Conservation (phyloP, 2,888 invertebrate genomes). For the Corbicula japonica region DNA sequence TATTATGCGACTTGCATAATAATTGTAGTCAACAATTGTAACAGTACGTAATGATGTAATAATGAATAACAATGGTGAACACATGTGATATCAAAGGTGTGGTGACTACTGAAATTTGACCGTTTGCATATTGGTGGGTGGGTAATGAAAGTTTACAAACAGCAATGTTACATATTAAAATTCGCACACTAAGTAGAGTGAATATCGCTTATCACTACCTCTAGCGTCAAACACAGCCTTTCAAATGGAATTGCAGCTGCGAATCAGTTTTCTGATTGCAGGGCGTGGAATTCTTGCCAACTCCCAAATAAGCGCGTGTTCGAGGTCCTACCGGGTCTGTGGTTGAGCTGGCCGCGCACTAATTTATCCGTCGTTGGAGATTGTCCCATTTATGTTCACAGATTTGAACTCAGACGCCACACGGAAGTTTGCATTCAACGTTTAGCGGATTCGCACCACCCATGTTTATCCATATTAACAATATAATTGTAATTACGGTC, state of each 20-base stretch:
- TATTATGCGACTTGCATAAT: too few species aligned
- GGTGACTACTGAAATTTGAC: too few species aligned
- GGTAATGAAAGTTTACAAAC: too few species aligned
- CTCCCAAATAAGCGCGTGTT: constrained; percentile 87
- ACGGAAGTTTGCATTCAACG: constrained; percentile 19
- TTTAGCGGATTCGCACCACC: constrained; percentile 22
- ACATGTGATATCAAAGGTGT: too few species aligned
- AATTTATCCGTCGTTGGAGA: constrained; percentile 16
- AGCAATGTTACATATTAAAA: too few species aligned
- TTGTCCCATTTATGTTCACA: constrained; percentile 42
- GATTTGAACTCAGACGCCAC: constrained; percentile 11
- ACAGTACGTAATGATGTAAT: too few species aligned
- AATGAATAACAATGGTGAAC: too few species aligned
- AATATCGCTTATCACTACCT: constrained; percentile 38
- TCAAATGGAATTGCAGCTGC: constrained; percentile 31
- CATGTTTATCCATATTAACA: constrained; percentile 1
- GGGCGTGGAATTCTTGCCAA: constrained; percentile 71
- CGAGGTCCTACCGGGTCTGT: too few species aligned
- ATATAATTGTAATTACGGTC: not conserved
- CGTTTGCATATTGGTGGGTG: too few species aligned
- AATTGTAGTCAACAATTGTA: too few species aligned
- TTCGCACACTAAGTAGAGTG: not conserved
- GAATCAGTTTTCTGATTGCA: constrained; percentile 21
- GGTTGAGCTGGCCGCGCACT: constrained; percentile 3
- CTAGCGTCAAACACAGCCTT: constrained; percentile 32